Evolutionary conservation across 2,797 vertebrate genomes (phyloP).

Genomic region (Spatula versicolor): DNA sequence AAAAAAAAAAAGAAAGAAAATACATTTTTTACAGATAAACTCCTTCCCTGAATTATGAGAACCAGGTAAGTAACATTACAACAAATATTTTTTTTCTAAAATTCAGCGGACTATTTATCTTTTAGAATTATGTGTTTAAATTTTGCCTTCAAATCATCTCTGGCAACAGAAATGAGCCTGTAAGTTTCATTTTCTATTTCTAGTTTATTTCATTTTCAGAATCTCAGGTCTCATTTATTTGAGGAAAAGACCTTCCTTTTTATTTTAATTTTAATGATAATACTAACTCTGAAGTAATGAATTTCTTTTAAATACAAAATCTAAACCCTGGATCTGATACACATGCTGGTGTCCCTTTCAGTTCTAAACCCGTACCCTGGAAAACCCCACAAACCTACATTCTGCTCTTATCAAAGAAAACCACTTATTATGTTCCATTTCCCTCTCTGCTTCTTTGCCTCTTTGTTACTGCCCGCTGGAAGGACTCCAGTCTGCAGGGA

Average conservation of each 20-base stretch:
- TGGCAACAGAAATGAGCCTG: neutral
- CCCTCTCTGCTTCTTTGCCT: constrained; percentile 20
- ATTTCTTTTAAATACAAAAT: neutral
- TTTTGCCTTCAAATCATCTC: neutral
- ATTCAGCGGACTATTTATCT: neutral
- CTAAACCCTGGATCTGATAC: neutral
- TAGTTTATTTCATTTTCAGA: constrained; percentile 2
- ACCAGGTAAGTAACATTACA: neutral
- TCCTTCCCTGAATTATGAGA: neutral
- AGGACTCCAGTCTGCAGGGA: constrained; percentile 32
- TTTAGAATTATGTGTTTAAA: neutral
- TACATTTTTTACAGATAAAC: neutral
- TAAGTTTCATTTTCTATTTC: constrained; percentile 1
- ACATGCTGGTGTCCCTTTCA: neutral
- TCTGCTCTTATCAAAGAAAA: constrained; percentile 11
- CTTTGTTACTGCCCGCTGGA: constrained; percentile 44
- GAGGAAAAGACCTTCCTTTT: neutral
- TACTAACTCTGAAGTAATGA: neutral
- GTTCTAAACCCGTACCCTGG: neutral
- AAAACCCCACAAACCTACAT: neutral
- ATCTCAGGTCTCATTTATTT: constrained; percentile 1
- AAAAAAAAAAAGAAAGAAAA: neutral
- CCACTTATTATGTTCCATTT: constrained; percentile 47
- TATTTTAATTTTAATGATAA: neutral
- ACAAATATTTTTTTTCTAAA: neutral